Evolutionary conservation across 2,113 vertebrate genomes (phyloP), one percentile per base, ranked within the genome.

Genomic region (Pituophis catenifer): DNA sequence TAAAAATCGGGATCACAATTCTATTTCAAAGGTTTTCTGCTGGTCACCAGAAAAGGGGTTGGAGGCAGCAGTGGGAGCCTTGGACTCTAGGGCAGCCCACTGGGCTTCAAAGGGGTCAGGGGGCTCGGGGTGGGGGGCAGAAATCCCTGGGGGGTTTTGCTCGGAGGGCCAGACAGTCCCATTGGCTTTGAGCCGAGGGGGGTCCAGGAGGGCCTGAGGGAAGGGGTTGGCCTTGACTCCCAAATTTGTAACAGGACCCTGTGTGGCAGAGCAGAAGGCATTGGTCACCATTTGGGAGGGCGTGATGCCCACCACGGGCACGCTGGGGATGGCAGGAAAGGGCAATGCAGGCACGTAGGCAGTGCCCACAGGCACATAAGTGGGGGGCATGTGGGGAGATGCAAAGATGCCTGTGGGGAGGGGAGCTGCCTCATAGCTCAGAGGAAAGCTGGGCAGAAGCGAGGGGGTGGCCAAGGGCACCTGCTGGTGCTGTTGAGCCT

Each of bases 281-380:
- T 99, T 99, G 94, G 99, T 98, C 94, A 99, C 99, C 99, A 99
- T 99, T 96, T 99, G 99, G 0, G 99, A 99, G 9, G 99, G 99
- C 0, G 99, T 99, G 96, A 99, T 99, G 94, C 99, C 99, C 54
- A 99, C 99, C 94, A 99, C 98, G 0, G 99, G 98, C 54, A 99
- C 98, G 3, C 97, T 98, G 95, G 98, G 97, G 8, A 96, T 95
- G 50, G 98, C 98, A 0, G 94, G 94, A 93, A 98, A 99, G 44
- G 98, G 97, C 96, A 98, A 91, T 21, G 97, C 97, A 0, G 98
- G 98, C 92, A 97, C 97, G 95, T 99, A 99, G 88, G 97, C 57
- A 5, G 75, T 1, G 8, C 75, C 98, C 97, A 98, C 96, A 88
- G 98, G 98, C 91, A 98, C 94, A 2, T 98, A 99, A 0, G 98